These are phyloP conservation scores for Meandrusa payeni DNA, from an alignment of 2,888 invertebrate species.

Conservation along the genomic window DNA sequence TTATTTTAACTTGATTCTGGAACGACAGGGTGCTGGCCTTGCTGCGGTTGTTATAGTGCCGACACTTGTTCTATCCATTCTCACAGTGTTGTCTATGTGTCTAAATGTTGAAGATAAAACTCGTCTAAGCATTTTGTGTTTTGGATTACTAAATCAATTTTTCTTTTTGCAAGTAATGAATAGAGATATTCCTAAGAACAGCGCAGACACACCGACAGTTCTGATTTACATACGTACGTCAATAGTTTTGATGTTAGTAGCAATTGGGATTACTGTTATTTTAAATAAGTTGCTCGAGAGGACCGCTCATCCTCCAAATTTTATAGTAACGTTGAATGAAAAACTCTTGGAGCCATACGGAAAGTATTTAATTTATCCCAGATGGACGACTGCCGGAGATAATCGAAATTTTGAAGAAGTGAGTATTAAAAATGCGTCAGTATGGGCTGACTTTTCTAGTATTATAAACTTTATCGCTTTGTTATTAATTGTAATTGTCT, in stretches of 20 bases:
- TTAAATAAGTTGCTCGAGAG: constrained; percentile 3
- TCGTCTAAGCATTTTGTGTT: constrained; percentile 37
- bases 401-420: not conserved
- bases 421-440: not conserved
- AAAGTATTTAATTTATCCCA: constrained; percentile 35
- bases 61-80: constrained; percentile 33
- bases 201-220: constrained; percentile 38
- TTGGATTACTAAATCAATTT: constrained; percentile 41
- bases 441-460: constrained; percentile 11
- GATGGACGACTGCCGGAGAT: constrained; percentile 31
- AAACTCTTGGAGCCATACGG: constrained; percentile 31
- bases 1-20: constrained; percentile 39
- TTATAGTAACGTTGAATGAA: constrained; percentile 35
- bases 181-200: constrained; percentile 36
- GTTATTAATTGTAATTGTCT: constrained; percentile 2
- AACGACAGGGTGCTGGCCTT: constrained; percentile 41
- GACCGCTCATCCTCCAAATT: constrained; percentile 27
- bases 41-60: constrained; percentile 43
- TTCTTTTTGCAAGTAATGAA: constrained; percentile 34
- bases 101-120: constrained; percentile 36
- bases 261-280: constrained; percentile 35
- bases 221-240: constrained; percentile 43
- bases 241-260: constrained; percentile 34
- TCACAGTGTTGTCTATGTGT: constrained; percentile 37
- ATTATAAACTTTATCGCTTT: constrained; percentile 12